A percentile compares a stretch with the other conserved stretches of the same genome.
These are phyloP conservation scores for Rattus norvegicus DNA, from an alignment of 2,113 vertebrate genomes.

Conservation along the genomic window GRCr8 NC_086023.1:150073501-150074000, in stretches of 20 bases:
- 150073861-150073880: background rate
- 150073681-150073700: background rate
- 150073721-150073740: background rate
- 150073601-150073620: background rate
- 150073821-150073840: background rate
- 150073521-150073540: too few relatives aligned
- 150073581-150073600: background rate
- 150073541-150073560: background rate
- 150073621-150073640: background rate
- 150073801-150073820: background rate
- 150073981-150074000: too few relatives aligned
- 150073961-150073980: background rate
- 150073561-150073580: background rate
- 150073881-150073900: background rate
- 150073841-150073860: background rate
- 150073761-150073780: background rate
- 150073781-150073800: background rate
- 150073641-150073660: background rate
- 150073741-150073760: background rate
- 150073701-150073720: background rate
- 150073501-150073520: background rate
- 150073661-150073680: background rate
- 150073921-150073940: accelerated
- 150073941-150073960: too few relatives aligned
- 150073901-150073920: too few relatives aligned